A percentile compares a stretch with the other conserved stretches of the same genome.
Evolutionary conservation across 2,888 invertebrate genomes (phyloP).

Genomic region (Leucania comma): DNA sequence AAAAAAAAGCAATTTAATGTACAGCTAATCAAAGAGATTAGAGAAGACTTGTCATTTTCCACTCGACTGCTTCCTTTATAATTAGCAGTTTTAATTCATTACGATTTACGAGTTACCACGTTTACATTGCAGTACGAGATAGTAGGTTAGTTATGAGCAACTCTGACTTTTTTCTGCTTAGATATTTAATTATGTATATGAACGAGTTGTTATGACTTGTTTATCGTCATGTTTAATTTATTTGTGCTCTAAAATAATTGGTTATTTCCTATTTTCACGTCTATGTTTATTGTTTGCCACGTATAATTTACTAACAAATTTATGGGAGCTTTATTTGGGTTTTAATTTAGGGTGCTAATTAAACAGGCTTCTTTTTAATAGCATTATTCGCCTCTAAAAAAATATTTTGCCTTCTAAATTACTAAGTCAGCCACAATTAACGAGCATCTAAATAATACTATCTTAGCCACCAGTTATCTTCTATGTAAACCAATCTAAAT

Average conservation of each 20-base stretch:
- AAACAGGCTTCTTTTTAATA: too few relatives aligned
- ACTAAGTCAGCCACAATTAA: too few relatives aligned
- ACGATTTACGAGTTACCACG: slow-evolving; percentile 32
- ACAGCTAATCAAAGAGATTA: slow-evolving; percentile 42
- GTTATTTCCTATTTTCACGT: background rate
- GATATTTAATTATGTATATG: background rate
- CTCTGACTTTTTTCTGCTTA: slow-evolving; percentile 4
- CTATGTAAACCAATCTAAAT: too few relatives aligned
- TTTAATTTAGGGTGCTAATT: too few relatives aligned
- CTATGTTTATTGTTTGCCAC: background rate
- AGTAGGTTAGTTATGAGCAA: slow-evolving; percentile 1
- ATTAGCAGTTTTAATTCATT: slow-evolving; percentile 58
- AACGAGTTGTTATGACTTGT: slow-evolving; percentile 7
- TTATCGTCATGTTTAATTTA: slow-evolving; percentile 21
- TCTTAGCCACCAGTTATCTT: too few relatives aligned
- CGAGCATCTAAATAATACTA: too few relatives aligned
- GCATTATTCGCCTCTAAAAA: too few relatives aligned
- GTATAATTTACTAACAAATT: background rate
- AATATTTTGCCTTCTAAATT: too few relatives aligned
- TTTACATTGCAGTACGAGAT: slow-evolving; percentile 7
- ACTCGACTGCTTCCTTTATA: slow-evolving; percentile 56
- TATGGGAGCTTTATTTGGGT: too few relatives aligned
- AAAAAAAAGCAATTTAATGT: slow-evolving; percentile 28
- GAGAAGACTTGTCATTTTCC: slow-evolving; percentile 64
- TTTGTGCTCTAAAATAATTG: slow-evolving; percentile 1